A percentile compares a stretch with the other conserved stretches of the same genome.
Evolutionary conservation across 2,113 vertebrate genomes (phyloP).

Genomic region (Leuciscus idus): DNA sequence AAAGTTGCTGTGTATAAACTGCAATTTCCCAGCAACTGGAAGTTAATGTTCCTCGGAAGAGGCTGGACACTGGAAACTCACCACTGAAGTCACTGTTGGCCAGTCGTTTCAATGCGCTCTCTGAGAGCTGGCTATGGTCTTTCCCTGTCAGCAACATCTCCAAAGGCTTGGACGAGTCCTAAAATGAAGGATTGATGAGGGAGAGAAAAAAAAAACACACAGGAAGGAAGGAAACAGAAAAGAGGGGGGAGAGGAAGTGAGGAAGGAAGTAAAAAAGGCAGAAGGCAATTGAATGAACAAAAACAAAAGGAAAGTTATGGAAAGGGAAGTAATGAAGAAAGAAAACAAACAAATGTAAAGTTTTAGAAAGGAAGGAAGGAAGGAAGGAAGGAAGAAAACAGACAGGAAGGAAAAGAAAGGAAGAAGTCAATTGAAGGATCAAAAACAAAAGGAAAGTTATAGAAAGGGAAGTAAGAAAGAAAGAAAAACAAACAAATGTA

Average conservation of each 20-base stretch:
- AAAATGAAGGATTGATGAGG: not conserved
- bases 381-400: not conserved
- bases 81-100: conserved; percentile 84
- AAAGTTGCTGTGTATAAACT: not conserved
- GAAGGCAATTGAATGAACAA: not conserved
- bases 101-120: conserved; percentile 80
- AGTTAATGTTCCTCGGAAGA: not conserved
- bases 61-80: conserved; percentile 69
- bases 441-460: not conserved
- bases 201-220: not conserved
- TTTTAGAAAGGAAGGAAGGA: not conserved
- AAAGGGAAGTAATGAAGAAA: not conserved
- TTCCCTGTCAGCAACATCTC: conserved; percentile 85
- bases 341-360: no score
- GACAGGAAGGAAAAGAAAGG: not conserved
- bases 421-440: not conserved
- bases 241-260: not conserved
- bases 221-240: not conserved
- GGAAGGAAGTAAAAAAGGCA: not conserved
- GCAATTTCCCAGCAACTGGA: not conserved
- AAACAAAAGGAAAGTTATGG: not conserved
- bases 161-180: conserved; percentile 83
- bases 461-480: not conserved
- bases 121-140: conserved; percentile 81
- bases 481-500: not conserved